Conservation (phyloP, 2,113 vertebrate genomes). For the Lates calcarifer region DNA sequence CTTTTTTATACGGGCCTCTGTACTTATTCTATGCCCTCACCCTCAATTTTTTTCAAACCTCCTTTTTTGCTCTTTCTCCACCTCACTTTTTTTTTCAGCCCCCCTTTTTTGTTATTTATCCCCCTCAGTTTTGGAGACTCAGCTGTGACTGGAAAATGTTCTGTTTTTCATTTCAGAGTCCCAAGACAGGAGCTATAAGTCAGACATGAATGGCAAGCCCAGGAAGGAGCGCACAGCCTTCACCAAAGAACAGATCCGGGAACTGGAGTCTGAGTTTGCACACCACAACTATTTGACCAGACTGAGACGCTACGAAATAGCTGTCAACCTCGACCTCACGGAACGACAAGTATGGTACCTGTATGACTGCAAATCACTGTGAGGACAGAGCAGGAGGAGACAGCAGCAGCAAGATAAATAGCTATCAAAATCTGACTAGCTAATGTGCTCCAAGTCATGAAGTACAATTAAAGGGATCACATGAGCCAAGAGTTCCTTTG, state of each 20-base stretch:
- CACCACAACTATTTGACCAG: slow-evolving; percentile 97
- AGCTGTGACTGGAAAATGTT: slow-evolving; percentile 78
- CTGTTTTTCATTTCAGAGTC: slow-evolving; percentile 87
- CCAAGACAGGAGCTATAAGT: slow-evolving; percentile 93
- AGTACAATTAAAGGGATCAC: not conserved
- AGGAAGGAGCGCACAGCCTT: slow-evolving; percentile 96
- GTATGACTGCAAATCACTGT: slow-evolving; percentile 2
- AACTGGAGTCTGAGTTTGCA: slow-evolving; percentile 95
- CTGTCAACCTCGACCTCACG: slow-evolving; percentile 95
- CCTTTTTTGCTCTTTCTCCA: slow-evolving; percentile 7
- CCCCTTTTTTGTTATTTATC: slow-evolving; percentile 14
- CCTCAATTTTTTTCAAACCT: not conserved
- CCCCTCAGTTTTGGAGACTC: slow-evolving; percentile 53
- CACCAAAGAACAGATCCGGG: slow-evolving; percentile 95
- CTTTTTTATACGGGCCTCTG: not conserved
- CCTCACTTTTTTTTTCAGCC: not conserved
- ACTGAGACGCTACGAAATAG: slow-evolving; percentile 95
- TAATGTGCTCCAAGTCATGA: not conserved
- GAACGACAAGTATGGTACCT: slow-evolving; percentile 91
- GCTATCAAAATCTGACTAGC: not conserved
- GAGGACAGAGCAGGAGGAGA: not conserved
- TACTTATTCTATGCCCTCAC: not conserved
- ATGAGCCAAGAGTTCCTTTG: slow-evolving; percentile 2
- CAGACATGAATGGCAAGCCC: slow-evolving; percentile 93
- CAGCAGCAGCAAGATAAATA: slow-evolving; percentile 6